These are phyloP conservation scores for Cacatua alba DNA, from an alignment of 2,113 vertebrate genomes.

Conservation along the genomic window DNA sequence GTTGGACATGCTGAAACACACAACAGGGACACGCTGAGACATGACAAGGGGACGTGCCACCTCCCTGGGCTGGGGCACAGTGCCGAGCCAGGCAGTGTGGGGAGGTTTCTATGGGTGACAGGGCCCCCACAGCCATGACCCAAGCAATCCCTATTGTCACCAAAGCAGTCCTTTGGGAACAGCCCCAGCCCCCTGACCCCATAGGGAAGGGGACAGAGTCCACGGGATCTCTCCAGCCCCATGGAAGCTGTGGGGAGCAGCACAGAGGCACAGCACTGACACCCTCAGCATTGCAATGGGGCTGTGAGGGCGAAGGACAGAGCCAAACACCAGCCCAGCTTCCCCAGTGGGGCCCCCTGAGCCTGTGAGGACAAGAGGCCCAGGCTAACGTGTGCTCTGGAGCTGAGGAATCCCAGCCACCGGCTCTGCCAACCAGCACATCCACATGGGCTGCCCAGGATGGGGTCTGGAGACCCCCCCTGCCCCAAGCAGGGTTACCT, in stretches of 20 bases:
- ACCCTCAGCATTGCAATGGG: rapidly evolving
- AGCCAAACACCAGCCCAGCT: not conserved
- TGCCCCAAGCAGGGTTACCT: conserved; percentile 51
- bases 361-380: not conserved
- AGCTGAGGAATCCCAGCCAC: not conserved
- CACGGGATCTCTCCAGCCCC: not conserved
- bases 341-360: not conserved
- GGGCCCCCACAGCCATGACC: not conserved
- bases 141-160: not conserved
- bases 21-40: not conserved
- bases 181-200: not conserved
- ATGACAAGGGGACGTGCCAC: not conserved
- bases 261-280: rapidly evolving
- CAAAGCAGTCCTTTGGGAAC: not conserved
- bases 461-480: not conserved
- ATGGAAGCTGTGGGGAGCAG: not conserved
- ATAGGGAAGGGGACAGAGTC: not conserved
- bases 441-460: rapidly evolving
- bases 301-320: not conserved
- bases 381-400: not conserved
- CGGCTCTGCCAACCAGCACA: not conserved
- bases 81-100: not conserved
- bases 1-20: conserved; percentile 77
- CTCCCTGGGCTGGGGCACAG: not conserved
- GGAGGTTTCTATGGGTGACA: not conserved